These are phyloP conservation scores for Lytechinus pictus DNA, from an alignment of 35 echinoderm and acorn worm species.

Conservation along the genomic window DNA sequence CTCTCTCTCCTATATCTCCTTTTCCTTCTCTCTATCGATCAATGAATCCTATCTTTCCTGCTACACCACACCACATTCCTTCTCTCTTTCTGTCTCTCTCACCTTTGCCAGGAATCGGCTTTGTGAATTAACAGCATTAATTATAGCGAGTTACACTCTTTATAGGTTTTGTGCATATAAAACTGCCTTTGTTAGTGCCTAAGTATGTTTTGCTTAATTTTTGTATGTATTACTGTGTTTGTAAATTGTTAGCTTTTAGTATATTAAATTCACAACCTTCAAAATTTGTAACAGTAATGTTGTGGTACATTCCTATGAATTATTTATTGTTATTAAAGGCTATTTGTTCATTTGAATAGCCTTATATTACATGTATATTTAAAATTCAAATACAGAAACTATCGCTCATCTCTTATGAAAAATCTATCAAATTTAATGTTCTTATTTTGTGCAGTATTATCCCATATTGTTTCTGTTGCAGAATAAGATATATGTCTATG, in stretches of 20 bases:
- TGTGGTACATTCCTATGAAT: not conserved
- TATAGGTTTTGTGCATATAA: not conserved
- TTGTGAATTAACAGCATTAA: not conserved
- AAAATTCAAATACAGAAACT: not conserved
- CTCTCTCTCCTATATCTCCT: too few species aligned
- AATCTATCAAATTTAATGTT: not conserved
- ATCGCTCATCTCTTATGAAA: not conserved
- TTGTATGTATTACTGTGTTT: not conserved
- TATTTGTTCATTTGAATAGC: not conserved
- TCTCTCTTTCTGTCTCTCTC: too few species aligned
- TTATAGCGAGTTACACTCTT: not conserved
- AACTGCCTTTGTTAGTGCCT: not conserved
- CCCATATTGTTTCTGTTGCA: not conserved
- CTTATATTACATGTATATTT: not conserved
- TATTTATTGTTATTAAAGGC: not conserved
- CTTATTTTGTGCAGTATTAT: not conserved
- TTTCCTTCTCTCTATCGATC: too few species aligned
- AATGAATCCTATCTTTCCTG: too few species aligned
- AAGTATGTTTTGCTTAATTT: not conserved
- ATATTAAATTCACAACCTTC: not conserved
- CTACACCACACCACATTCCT: too few species aligned
- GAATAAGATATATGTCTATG: not conserved
- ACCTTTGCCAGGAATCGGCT: too few species aligned
- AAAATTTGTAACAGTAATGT: not conserved
- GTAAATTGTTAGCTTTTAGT: not conserved